These are phyloP conservation scores for Platichthys flesus DNA, from an alignment of 2,113 vertebrate species.

Conservation along the genomic window DNA sequence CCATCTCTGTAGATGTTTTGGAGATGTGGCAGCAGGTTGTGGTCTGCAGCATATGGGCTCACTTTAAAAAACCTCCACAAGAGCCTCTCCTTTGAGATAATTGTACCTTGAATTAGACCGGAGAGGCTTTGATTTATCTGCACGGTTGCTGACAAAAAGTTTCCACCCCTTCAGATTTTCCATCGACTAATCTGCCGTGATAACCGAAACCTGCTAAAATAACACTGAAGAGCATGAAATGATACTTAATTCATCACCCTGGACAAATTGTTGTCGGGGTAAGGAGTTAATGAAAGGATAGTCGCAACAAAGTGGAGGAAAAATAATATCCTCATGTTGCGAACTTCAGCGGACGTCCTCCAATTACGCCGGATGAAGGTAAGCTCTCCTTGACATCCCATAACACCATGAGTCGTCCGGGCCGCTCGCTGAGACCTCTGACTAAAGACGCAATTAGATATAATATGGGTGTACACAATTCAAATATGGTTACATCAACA, in stretches of 20 bases:
- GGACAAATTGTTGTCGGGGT: conserved; percentile 38
- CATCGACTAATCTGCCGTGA: conserved; percentile 39
- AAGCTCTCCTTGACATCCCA: conserved; percentile 60
- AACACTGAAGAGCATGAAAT: conserved; percentile 25
- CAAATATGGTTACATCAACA: conserved; percentile 58
- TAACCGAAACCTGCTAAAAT: conserved; percentile 32
- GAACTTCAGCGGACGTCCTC: conserved; percentile 24
- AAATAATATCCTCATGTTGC: conserved; percentile 53
- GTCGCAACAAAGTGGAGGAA: conserved; percentile 13
- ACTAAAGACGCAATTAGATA: conserved; percentile 61
- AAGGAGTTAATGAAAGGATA: conserved; percentile 43
- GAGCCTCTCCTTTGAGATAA: conserved; percentile 67
- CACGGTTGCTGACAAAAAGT: conserved; percentile 57
- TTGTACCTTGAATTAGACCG: conserved; percentile 62
- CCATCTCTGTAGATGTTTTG: conserved; percentile 61
- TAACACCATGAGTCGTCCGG: conserved; percentile 18
- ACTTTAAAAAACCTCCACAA: conserved; percentile 63
- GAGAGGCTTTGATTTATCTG: conserved; percentile 63
- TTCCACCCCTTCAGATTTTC: conserved; percentile 63
- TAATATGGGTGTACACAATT: conserved; percentile 49
- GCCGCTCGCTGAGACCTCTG: conserved; percentile 37
- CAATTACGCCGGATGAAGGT: conserved; percentile 57
- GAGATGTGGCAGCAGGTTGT: conserved; percentile 69
- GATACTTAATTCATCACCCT: conserved; percentile 40
- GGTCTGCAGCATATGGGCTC: conserved; percentile 73